A percentile compares a stretch with the other conserved stretches of the same genome.
Evolutionary conservation across 2,888 invertebrate genomes (phyloP).

Genomic region (Nyleta sp.): DNA sequence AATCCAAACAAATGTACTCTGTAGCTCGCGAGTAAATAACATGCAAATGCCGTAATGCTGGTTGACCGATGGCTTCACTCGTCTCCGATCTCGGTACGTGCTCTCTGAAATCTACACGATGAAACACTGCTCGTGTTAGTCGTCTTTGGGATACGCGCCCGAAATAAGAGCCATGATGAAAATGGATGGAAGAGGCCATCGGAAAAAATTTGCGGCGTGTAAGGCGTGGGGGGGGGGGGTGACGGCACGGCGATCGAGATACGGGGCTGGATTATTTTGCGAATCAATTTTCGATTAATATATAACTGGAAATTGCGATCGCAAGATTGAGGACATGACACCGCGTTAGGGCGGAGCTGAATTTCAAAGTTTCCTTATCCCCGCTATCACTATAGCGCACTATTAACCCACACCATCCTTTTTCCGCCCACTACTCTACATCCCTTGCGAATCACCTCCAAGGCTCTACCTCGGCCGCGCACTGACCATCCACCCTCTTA

Average conservation of each 20-base stretch:
- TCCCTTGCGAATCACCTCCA: constrained; percentile 67
- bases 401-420: constrained; percentile 61
- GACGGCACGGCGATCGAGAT: too few species aligned
- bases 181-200: constrained; percentile 34
- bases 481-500: constrained; percentile 80
- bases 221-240: not conserved
- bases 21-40: constrained; percentile 82
- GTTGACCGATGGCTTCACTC: constrained; percentile 82
- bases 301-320: constrained; percentile 50
- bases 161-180: constrained; percentile 42
- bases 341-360: constrained; percentile 48
- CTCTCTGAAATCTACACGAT: constrained; percentile 71
- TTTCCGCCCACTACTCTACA: constrained; percentile 62
- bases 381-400: constrained; percentile 45
- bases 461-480: constrained; percentile 73
- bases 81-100: constrained; percentile 76
- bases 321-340: constrained; percentile 52
- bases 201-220: not conserved
- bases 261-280: constrained; percentile 1
- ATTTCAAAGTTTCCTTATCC: constrained; percentile 54
- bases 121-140: constrained; percentile 62
- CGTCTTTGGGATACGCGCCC: constrained; percentile 64
- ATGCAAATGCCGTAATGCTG: constrained; percentile 83
- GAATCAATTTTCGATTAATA: constrained; percentile 56
- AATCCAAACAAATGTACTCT: constrained; percentile 83